phyloP scores from a whole-genome alignment of 2,113 vertebrate genomes.

The Sphyrna mokarran region DNA sequence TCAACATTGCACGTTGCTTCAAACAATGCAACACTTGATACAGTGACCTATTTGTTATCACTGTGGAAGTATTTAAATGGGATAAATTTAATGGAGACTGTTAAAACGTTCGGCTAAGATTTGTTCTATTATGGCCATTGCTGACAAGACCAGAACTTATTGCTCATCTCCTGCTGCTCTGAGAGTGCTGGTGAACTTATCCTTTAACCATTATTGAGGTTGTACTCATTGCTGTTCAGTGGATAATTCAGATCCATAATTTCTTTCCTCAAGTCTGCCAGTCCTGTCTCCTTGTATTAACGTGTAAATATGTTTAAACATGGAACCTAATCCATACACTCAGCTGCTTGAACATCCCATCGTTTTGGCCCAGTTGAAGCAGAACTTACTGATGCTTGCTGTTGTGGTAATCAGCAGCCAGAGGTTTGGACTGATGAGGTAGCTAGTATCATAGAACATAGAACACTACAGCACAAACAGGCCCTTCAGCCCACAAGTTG shows the following conservation, averaged over 20 bases:
- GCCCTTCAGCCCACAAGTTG: no score
- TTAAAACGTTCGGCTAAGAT: neutral
- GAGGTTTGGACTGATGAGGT: neutral
- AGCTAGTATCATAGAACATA: no score
- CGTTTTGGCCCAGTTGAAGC: neutral
- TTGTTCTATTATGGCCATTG: neutral
- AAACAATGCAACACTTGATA: neutral
- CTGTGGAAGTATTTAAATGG: neutral
- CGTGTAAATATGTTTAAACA: neutral
- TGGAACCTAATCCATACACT: neutral
- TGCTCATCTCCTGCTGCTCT: neutral
- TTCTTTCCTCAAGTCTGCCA: neutral
- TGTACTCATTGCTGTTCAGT: neutral
- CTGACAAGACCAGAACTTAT: neutral
- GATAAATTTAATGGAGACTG: neutral
- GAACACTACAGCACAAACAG: no score
- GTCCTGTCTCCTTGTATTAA: neutral
- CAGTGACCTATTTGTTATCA: neutral
- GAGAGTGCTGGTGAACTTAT: neutral
- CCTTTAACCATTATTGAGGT: neutral
- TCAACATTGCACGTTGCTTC: neutral
- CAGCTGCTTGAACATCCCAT: neutral
- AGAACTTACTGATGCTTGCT: neutral
- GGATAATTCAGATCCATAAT: neutral
- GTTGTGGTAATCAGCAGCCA: neutral